Conservation (phyloP, 2,797 vertebrate species). For the Epinephelus coioides region DNA sequence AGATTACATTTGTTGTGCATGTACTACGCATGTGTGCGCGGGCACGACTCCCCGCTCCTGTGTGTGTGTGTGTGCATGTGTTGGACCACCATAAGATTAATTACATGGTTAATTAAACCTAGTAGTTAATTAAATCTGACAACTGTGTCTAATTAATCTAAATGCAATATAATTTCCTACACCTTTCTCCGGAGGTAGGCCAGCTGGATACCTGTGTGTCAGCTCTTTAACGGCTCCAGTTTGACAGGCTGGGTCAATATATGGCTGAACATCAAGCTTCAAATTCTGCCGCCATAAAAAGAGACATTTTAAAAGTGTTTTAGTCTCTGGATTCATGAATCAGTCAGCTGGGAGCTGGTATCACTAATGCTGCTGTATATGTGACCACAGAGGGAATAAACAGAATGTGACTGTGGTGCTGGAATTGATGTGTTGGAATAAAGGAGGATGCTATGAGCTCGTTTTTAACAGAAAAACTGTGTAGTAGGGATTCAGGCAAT, state of each 20-base stretch:
- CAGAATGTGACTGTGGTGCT: not conserved
- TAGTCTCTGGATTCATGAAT: conserved; percentile 32
- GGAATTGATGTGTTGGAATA: not conserved
- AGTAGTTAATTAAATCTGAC: conserved; percentile 90
- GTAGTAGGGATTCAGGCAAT: conserved; percentile 63
- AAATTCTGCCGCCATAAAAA: conserved; percentile 29
- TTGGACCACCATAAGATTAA: conserved; percentile 88
- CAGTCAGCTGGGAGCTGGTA: conserved; percentile 11
- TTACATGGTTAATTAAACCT: conserved; percentile 90
- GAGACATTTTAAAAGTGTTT: conserved; percentile 40
- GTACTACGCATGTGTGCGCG: conserved; percentile 59
- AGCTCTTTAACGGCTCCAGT: conserved; percentile 70
- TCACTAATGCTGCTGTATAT: conserved; percentile 27
- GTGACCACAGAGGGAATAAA: not conserved
- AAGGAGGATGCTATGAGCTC: not conserved
- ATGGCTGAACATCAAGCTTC: conserved; percentile 50
- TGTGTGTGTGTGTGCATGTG: conserved; percentile 61
- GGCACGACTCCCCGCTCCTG: conserved; percentile 40
- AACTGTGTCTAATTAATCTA: conserved; percentile 89
- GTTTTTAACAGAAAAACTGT: conserved; percentile 21
- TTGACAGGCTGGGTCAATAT: conserved; percentile 71
- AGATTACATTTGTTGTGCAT: conserved; percentile 81
- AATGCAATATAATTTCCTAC: conserved; percentile 88
- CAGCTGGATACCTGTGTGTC: conserved; percentile 83
- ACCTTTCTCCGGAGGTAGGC: conserved; percentile 84